Conservation (phyloP, 2,888 invertebrate species). For the Notodonta ziczac region DNA sequence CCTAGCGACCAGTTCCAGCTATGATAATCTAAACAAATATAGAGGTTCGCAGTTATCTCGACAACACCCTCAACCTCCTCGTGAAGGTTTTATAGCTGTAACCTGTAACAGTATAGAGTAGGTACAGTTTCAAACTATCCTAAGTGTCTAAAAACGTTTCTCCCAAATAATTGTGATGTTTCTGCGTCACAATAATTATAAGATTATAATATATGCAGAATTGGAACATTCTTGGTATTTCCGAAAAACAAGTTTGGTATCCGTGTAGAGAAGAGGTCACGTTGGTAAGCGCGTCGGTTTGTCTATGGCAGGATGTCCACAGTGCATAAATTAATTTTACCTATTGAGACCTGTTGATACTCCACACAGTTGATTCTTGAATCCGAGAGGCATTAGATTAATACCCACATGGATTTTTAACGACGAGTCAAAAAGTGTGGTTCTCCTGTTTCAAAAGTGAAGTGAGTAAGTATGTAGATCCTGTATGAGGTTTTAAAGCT, state of each 20-base stretch:
- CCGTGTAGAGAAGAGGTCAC: conserved; percentile 34
- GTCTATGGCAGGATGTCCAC: conserved; percentile 3
- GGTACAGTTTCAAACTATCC: too few relatives aligned
- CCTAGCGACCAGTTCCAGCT: too few relatives aligned
- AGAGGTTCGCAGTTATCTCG: too few relatives aligned
- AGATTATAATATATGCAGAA: conserved; percentile 33
- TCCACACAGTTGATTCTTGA: neutral
- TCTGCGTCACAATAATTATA: neutral
- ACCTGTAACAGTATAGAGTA: too few relatives aligned
- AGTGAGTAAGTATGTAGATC: too few relatives aligned
- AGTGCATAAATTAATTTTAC: neutral
- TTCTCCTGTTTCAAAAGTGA: too few relatives aligned
- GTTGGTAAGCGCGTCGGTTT: conserved; percentile 7
- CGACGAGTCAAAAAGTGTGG: too few relatives aligned
- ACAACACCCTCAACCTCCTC: too few relatives aligned
- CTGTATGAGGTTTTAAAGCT: too few relatives aligned
- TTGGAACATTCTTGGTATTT: conserved; percentile 44
- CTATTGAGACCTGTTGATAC: neutral
- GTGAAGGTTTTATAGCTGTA: too few relatives aligned
- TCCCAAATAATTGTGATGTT: neutral
- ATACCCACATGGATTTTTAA: neutral
- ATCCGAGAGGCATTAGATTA: neutral
- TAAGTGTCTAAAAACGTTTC: neutral
- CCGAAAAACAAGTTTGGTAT: conserved; percentile 54
- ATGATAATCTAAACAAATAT: too few relatives aligned